Base-by-base conservation (phyloP, 2,888 invertebrate genomes). In the Dynastes tityus region DNA sequence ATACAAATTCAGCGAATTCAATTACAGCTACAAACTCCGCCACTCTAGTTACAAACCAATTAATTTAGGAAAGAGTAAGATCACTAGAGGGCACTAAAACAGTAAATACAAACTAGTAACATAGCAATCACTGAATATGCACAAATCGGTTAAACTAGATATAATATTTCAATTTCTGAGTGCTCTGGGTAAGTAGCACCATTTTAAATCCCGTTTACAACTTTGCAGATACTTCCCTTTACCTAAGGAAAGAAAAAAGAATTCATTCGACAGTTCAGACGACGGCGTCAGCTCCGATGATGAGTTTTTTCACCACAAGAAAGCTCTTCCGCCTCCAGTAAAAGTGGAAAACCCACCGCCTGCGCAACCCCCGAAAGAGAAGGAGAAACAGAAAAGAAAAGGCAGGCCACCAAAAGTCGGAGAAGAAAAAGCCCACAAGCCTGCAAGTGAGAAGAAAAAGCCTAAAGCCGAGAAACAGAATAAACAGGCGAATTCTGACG, bases 201-300 rank as follows among this genome's bases (percentile, higher is more conserved):
- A 45, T 45, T 11, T 45, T 11, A 45, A 45, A 45, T 45, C 1
- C 11, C 11, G 8, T 11, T 45, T 11, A 11, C 8, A 45, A 45
- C 45, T 9, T 74, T 74, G 11, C 61, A 74, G 73, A 29, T 94
- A 94, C 86, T 94, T 94, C 87, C 93, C 93, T 65, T 87, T 94
- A 83, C 93, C 94, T 77, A 95, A 94, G 86, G 94, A 94, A 84
- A 89, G 94, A 79, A 94, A 94, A 87, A 91, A 92, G 83, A 91
- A 92, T 84, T 89, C 88, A 75, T 93, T 93, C 83, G 93, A 94
- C 82, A 92, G 92, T 85, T 93, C 93, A 80, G 94, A 94, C 83
- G 91, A 92, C 82, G 91, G 91, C 13, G 92, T 92, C 84, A 93
- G 92, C 77, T 90, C 90, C 55, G 93, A 93, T 79, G 91, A 91